Percentiles rank a stretch among this genome's conserved stretches.
Evolutionary conservation across 1,140 invertebrate species (phyloP).

Genomic region (Apis cerana): DNA sequence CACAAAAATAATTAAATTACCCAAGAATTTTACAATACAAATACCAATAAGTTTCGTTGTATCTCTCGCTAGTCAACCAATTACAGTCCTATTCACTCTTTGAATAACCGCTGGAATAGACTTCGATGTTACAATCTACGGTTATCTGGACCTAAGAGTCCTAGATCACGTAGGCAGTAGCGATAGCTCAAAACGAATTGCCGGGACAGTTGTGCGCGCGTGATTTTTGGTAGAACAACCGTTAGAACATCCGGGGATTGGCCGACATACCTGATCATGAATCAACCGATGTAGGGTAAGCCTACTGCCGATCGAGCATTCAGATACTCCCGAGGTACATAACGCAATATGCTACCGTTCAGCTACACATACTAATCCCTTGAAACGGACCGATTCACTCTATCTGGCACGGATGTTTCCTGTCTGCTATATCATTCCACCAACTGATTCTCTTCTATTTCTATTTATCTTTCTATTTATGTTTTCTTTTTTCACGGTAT

Average conservation of each 20-base stretch:
- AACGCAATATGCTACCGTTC: constrained; percentile 59
- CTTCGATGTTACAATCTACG: not conserved
- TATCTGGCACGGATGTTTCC: constrained; percentile 48
- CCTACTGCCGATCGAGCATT: constrained; percentile 48
- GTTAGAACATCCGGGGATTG: constrained; percentile 31
- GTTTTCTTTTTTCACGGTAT: not conserved
- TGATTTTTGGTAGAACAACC: constrained; percentile 48
- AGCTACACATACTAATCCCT: constrained; percentile 57
- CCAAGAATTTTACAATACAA: too few species aligned
- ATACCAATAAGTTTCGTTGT: too few species aligned
- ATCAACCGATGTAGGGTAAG: constrained; percentile 61
- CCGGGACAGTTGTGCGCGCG: not conserved
- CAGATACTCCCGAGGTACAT: constrained; percentile 53
- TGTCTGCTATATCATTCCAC: constrained; percentile 36
- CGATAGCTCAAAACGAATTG: constrained; percentile 39
- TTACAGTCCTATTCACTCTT: too few species aligned
- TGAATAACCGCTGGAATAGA: not conserved
- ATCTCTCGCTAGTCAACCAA: not conserved
- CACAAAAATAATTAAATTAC: too few species aligned
- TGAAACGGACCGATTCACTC: constrained; percentile 52
- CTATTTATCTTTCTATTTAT: too few species aligned
- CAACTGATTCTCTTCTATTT: not conserved
- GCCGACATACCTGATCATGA: constrained; percentile 47
- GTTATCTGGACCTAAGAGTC: not conserved
- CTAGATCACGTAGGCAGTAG: constrained; percentile 22